Conservation (phyloP, 1,140 invertebrate genomes). For the Leptinotarsa texana region DNA sequence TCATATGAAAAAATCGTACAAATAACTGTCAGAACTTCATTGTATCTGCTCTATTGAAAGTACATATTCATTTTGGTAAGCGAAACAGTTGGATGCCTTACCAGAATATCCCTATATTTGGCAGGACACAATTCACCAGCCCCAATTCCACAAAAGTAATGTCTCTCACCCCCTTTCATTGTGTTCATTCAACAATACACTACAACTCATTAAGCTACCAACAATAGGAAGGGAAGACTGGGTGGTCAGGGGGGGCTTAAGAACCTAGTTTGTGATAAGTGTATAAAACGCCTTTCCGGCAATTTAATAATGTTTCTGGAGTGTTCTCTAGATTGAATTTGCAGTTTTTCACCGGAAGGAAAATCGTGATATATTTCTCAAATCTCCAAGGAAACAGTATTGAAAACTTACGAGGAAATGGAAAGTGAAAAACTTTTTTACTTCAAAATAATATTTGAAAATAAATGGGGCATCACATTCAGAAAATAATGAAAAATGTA, state of each 20-base stretch:
- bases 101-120: background rate
- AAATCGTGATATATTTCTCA: slow-evolving; percentile 10
- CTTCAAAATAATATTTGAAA: too few relatives aligned
- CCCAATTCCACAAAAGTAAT: slow-evolving; percentile 26
- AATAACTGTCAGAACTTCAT: too few relatives aligned
- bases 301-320: slow-evolving; percentile 52
- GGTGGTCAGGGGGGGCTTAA: slow-evolving; percentile 8
- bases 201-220: slow-evolving; percentile 37
- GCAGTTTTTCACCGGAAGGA: slow-evolving; percentile 25
- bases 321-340: slow-evolving; percentile 38
- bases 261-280: slow-evolving; percentile 30
- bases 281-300: slow-evolving; percentile 51
- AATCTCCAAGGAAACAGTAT: background rate
- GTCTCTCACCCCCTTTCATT: slow-evolving; percentile 22
- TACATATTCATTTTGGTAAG: too few relatives aligned
- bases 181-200: slow-evolving; percentile 32
- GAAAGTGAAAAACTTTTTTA: too few relatives aligned
- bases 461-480: too few relatives aligned
- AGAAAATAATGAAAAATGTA: too few relatives aligned
- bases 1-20: too few relatives aligned
- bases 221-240: slow-evolving; percentile 25
- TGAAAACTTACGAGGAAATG: background rate
- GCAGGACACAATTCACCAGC: background rate
- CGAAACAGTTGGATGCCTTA: too few relatives aligned
- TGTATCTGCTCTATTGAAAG: too few relatives aligned